phyloP scores from a whole-genome alignment of 2,888 invertebrate species.

The Stenichneumon culpator region DNA sequence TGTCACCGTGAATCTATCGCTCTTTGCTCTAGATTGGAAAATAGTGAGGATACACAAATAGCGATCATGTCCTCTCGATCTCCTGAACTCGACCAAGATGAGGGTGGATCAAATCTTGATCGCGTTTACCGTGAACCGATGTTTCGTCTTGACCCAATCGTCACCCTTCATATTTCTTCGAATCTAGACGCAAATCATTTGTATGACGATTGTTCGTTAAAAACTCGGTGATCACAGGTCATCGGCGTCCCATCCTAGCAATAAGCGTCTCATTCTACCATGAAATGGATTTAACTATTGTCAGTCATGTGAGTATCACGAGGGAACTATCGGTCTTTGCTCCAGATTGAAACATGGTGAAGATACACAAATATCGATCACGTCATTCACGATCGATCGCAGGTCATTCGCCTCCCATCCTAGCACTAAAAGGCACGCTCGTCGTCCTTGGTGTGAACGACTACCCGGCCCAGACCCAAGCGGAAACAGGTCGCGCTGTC shows the following conservation, averaged over 20 bases:
- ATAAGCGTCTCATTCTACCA: not conserved
- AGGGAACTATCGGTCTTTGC: not conserved
- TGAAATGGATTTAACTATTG: conserved; percentile 1
- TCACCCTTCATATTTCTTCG: not conserved
- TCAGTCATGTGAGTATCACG: not conserved
- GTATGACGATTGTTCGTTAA: not conserved
- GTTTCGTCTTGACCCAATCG: not conserved
- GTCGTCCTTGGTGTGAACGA: not conserved
- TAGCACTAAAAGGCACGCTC: not conserved
- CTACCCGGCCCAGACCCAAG: not conserved
- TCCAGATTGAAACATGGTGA: not conserved
- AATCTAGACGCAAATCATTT: not conserved
- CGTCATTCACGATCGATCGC: not conserved
- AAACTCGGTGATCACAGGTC: not conserved
- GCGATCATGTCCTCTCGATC: not conserved
- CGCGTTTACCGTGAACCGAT: not conserved
- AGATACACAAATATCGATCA: conserved; percentile 8
- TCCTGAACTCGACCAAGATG: not conserved
- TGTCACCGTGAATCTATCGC: not conserved
- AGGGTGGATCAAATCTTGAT: not conserved
- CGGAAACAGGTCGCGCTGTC: not conserved
- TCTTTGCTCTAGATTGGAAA: not conserved
- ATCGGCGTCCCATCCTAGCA: not conserved
- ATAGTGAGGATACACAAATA: not conserved
- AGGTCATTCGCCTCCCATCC: not conserved